Base-by-base conservation (phyloP, 2,888 invertebrate species). In the Harmothoe impar region DNA sequence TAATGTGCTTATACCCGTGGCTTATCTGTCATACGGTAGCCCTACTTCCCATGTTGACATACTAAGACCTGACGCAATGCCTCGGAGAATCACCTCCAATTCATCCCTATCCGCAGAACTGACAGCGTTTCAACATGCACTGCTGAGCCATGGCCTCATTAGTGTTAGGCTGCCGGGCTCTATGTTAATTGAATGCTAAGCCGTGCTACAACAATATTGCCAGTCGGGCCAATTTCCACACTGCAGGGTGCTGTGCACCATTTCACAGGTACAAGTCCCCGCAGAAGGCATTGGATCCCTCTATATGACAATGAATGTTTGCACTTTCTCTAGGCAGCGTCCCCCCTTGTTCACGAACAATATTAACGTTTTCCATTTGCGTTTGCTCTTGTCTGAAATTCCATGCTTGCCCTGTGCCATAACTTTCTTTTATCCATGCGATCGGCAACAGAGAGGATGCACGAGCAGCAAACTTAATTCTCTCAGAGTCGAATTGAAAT, bases 151-250 rank as follows among this genome's bases (percentile, higher is more conserved):
- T 62, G 29, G 20, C 86, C 31, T 86, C 54, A 52, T 56, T 86
- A 84, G 84, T 3, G 52, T 25, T 29, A 12, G 54, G 52, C 54
- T 62, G 62, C 20, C 62, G 62, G 62, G 62, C 54, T 52, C 86
- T 86, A 56, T 54, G 52, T 86, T 54, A 54, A 86, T 86, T 86
- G 52, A 86, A 86, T 54, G 15, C 86, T n/a, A n/a, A 62, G 62
- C 62, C 29, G 1, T 43, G 35, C 33, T 52, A 54, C 56, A 52
- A 29, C 29, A 81, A 43, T 43, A 33, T 33, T 35, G 43, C 1
- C 62, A 62, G 20, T 0, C 35, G 23, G 7, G 20, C 81, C 43
- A 35, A 81, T 33, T 17, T 35, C 43, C 5, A 33, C 15, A 15
- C 25, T 29, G 62, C 43, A 43, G 43, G 43, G 10, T 43, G 43